Conservation (phyloP, 2,113 vertebrate genomes). For the Felis chaus region DNA sequence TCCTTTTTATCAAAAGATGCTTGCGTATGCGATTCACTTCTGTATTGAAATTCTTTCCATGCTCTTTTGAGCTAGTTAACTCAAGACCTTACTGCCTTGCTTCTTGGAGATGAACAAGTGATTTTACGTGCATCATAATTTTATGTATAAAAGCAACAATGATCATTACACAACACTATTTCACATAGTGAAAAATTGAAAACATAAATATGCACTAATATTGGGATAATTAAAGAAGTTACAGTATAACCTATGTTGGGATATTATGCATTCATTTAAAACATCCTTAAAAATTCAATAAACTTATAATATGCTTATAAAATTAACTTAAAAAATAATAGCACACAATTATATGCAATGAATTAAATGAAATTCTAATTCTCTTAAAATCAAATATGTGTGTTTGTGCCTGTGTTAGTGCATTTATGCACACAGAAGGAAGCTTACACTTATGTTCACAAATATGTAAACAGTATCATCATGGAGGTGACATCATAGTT, state of each 20-base stretch:
- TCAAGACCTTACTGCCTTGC: not conserved
- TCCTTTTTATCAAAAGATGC: not conserved
- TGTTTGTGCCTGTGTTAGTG: not conserved
- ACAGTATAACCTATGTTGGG: not conserved
- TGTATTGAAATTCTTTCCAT: not conserved
- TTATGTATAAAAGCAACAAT: not conserved
- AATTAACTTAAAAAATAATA: not conserved
- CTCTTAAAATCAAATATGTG: not conserved
- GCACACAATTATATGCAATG: not conserved
- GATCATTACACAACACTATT: not conserved
- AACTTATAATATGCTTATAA: conserved; percentile 2
- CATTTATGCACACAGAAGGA: not conserved
- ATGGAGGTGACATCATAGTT: not conserved
- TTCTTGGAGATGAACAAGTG: not conserved
- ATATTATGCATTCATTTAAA: not conserved
- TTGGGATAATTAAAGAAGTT: not conserved
- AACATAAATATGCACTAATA: conserved; percentile 28
- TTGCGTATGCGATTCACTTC: not conserved
- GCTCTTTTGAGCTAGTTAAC: not conserved
- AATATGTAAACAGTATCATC: not conserved
- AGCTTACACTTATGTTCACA: not conserved
- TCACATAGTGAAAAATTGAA: not conserved
- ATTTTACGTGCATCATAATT: not conserved
- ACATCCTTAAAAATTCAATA: not conserved
- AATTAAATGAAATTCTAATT: not conserved